These are phyloP conservation scores for Nemotelus pantherinus DNA, from an alignment of 2,888 invertebrate species.

Conservation along the genomic window DNA sequence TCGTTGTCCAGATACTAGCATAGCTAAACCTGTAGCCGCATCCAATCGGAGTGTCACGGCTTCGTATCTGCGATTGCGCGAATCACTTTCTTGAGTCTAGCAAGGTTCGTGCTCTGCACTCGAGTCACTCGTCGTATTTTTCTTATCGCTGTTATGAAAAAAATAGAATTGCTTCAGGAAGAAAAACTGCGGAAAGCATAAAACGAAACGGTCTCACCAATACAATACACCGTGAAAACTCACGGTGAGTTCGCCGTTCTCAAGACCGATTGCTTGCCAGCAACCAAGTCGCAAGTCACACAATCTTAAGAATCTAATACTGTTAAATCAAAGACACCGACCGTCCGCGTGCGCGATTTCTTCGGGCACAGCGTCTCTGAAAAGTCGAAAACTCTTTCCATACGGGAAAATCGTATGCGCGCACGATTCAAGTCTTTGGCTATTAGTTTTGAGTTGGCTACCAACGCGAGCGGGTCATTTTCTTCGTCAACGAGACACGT, in stretches of 20 bases:
- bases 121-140: constrained; percentile 4
- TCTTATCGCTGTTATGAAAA: constrained; percentile 31
- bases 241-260: background rate
- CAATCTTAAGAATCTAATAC: constrained; percentile 29
- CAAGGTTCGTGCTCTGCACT: constrained; percentile 4
- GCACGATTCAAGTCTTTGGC: constrained; percentile 30
- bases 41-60: constrained; percentile 24
- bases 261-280: background rate
- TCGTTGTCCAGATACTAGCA: background rate
- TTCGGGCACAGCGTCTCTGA: background rate
- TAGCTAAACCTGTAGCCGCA: background rate
- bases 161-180: constrained; percentile 27
- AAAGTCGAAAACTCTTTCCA: background rate
- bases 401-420: constrained; percentile 29
- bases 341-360: constrained; percentile 1
- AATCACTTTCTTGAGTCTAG: constrained; percentile 39
- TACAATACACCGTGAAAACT: constrained; percentile 24
- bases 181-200: background rate
- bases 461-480: constrained; percentile 67
- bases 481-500: constrained; percentile 65
- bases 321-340: constrained; percentile 28
- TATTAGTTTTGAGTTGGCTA: constrained; percentile 66
- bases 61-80: constrained; percentile 34
- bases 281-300: background rate
- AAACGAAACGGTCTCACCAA: constrained; percentile 33